These are phyloP conservation scores for Hoplodrina blanda DNA, from an alignment of 2,888 invertebrate genomes.

Conservation along the genomic window DNA sequence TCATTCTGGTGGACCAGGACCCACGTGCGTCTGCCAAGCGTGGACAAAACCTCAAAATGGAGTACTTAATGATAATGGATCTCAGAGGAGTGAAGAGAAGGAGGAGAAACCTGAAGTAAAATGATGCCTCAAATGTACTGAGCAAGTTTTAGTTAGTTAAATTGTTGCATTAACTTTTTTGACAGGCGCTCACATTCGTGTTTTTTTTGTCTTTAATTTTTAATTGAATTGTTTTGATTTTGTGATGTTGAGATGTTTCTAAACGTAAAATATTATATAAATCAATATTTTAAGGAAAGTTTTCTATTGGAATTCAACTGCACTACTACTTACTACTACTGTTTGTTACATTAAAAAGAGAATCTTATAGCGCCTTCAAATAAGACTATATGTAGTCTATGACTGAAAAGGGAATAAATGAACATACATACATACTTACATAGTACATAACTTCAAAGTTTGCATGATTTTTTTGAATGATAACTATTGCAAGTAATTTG, in stretches of 20 bases:
- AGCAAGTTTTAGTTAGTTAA: conserved; percentile 30
- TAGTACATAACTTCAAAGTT: neutral
- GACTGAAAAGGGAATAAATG: no score
- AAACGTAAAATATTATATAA: neutral
- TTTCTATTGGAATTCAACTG: neutral
- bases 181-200: conserved; percentile 41
- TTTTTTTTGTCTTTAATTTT: no score
- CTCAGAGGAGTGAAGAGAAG: conserved; percentile 68
- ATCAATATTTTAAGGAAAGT: neutral
- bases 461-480: neutral
- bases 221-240: neutral
- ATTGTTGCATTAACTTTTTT: conserved; percentile 37
- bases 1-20: conserved; percentile 73
- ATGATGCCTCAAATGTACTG: conserved; percentile 41
- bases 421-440: no score
- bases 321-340: no score
- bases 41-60: conserved; percentile 81
- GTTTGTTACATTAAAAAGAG: neutral
- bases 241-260: neutral
- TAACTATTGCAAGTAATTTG: conserved; percentile 4
- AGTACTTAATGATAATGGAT: conserved; percentile 29
- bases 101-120: conserved; percentile 49
- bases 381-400: no score
- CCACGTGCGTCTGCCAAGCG: conserved; percentile 84
- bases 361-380: neutral